Percentiles rank a stretch among this genome's conserved stretches.
These are phyloP conservation scores for Nezara viridula DNA, from an alignment of 2,888 invertebrate species.

Conservation along the genomic window DNA sequence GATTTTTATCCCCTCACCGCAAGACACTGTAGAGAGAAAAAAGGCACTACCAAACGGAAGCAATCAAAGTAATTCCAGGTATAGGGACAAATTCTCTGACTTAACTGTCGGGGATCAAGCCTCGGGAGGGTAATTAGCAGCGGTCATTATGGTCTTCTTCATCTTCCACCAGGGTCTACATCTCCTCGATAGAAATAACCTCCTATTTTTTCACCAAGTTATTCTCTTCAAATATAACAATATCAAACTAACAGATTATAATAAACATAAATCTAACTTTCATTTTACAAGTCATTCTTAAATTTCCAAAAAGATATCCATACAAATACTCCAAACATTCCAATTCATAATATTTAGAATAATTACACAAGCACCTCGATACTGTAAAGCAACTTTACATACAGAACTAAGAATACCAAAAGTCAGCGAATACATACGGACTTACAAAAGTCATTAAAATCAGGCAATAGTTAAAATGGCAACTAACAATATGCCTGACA, in stretches of 20 bases:
- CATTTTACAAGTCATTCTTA: no score
- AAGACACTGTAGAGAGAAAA: background rate
- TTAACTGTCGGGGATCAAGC: conserved; percentile 53
- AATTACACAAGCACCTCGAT: no score
- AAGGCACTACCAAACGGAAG: conserved; percentile 52
- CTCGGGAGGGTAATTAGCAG: conserved; percentile 11
- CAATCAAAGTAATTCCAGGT: conserved; percentile 58
- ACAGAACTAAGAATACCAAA: no score
- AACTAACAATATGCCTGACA: no score
- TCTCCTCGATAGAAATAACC: background rate
- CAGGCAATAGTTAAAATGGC: no score
- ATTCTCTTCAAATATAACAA: background rate
- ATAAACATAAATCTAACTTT: no score
- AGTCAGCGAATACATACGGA: no score
- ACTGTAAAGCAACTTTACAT: no score
- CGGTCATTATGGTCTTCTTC: conserved; percentile 47
- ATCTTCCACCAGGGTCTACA: background rate
- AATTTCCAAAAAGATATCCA: no score
- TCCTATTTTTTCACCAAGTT: background rate
- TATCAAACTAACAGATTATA: background rate
- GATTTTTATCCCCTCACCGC: conserved; percentile 23
- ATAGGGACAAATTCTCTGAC: conserved; percentile 52
- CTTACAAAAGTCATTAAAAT: no score
- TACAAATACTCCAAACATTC: no score
- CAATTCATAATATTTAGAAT: no score